phyloP scores from a whole-genome alignment of 2,113 vertebrate species.

The Saccopteryx bilineata region DNA sequence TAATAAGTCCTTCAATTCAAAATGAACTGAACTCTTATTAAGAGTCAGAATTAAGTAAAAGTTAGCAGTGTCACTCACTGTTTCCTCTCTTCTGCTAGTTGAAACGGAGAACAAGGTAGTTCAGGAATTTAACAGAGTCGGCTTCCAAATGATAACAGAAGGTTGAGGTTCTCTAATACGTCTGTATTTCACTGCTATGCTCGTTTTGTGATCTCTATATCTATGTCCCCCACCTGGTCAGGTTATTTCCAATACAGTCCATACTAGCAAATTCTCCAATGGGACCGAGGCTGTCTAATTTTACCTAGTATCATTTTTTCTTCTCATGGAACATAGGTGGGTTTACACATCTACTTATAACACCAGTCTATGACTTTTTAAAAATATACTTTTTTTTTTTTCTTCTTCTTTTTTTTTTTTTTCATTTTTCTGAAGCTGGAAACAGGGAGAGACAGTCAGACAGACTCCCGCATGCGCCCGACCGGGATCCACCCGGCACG shows the following conservation, averaged over 20 bases:
- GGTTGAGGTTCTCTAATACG: not conserved
- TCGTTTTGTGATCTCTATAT: not conserved
- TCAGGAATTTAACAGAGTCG: not conserved
- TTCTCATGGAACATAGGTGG: not conserved
- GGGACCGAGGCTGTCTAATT: not conserved
- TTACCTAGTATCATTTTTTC: not conserved
- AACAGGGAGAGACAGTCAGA: too few species aligned
- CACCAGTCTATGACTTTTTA: not conserved
- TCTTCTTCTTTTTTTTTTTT: too few species aligned
- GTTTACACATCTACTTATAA: not conserved
- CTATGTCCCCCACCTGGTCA: not conserved
- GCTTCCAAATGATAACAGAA: not conserved
- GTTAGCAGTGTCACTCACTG: not conserved
- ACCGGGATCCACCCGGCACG: too few species aligned
- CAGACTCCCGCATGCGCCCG: too few species aligned
- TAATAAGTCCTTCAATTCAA: not conserved
- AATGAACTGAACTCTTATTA: not conserved
- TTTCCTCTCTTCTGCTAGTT: not conserved
- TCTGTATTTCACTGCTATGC: not conserved
- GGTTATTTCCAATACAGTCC: not conserved
- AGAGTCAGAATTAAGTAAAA: not conserved
- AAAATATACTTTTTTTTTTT: not conserved
- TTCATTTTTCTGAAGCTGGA: too few species aligned
- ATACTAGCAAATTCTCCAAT: not conserved
- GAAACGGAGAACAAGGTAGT: not conserved